Conservation (phyloP, 53 echinoderm and acorn worm genomes). For the Paracentrotus lividus region DNA sequence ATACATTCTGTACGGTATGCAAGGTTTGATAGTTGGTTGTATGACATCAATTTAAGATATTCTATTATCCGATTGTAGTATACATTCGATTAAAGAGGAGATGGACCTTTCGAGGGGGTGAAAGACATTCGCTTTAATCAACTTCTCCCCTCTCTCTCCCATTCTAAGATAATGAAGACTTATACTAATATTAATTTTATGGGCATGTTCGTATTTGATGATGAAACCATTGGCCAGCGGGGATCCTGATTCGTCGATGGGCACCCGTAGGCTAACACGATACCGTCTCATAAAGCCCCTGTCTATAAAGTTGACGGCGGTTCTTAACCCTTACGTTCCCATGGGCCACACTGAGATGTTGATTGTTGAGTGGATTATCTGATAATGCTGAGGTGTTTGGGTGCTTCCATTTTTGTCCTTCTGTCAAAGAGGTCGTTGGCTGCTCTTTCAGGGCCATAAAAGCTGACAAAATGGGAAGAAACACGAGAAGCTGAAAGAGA, state of each 20-base stretch:
- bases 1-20: no score
- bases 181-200: not conserved
- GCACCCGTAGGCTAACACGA: conserved; percentile 21
- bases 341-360: not conserved
- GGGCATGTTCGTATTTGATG: conserved; percentile 25
- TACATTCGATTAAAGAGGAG: no score
- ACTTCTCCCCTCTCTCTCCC: not conserved
- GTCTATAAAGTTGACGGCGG: not conserved
- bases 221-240: not conserved
- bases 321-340: not conserved
- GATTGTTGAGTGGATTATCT: conserved; percentile 23
- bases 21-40: no score
- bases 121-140: not conserved
- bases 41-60: no score
- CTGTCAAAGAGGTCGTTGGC: not conserved
- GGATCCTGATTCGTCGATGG: not conserved
- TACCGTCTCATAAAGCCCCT: not conserved
- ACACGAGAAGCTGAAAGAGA: not conserved
- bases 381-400: not conserved
- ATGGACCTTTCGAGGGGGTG: not conserved
- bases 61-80: no score
- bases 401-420: not conserved
- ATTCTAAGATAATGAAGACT: not conserved
- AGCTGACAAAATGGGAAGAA: not conserved
- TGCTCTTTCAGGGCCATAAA: not conserved